Percentiles rank a stretch among this genome's conserved stretches.
Evolutionary conservation across 2,888 invertebrate genomes (phyloP).

Genomic region (Pocota personata): DNA sequence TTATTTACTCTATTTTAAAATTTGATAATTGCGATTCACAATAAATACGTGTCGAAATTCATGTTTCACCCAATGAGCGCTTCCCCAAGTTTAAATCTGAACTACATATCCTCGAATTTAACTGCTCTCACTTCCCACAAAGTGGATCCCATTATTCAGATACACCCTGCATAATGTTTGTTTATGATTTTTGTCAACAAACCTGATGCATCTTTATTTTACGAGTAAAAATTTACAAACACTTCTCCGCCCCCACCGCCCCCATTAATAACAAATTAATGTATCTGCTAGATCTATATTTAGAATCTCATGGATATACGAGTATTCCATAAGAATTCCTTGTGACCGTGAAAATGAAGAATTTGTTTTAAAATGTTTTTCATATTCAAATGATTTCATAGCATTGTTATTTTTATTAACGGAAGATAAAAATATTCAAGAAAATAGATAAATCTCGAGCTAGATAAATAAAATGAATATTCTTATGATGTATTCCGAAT

Average conservation of each 20-base stretch:
- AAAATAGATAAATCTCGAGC: background rate
- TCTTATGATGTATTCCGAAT: background rate
- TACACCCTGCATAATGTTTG: background rate
- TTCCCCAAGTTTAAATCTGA: too few species aligned
- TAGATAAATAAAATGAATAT: background rate
- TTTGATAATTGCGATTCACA: too few species aligned
- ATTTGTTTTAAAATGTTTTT: background rate
- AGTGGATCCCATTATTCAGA: background rate
- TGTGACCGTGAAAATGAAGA: constrained; percentile 27
- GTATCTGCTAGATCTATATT: constrained; percentile 4
- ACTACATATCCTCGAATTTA: background rate
- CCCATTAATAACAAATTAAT: background rate
- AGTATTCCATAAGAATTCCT: background rate
- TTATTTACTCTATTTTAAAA: too few species aligned
- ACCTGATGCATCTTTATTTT: background rate
- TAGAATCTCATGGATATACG: constrained; percentile 20
- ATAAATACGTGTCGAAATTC: too few species aligned
- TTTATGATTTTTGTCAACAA: background rate
- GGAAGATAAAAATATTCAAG: background rate
- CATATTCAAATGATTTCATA: constrained; percentile 1
- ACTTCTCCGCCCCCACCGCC: background rate
- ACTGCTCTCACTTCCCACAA: too few species aligned
- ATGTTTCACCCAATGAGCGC: too few species aligned
- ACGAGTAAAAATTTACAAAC: background rate
- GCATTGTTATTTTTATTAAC: background rate